Percentiles rank a stretch among this genome's conserved stretches.
phyloP scores from a whole-genome alignment of 92 coral and sea anemone genomes.

The Porites evermanni region DNA sequence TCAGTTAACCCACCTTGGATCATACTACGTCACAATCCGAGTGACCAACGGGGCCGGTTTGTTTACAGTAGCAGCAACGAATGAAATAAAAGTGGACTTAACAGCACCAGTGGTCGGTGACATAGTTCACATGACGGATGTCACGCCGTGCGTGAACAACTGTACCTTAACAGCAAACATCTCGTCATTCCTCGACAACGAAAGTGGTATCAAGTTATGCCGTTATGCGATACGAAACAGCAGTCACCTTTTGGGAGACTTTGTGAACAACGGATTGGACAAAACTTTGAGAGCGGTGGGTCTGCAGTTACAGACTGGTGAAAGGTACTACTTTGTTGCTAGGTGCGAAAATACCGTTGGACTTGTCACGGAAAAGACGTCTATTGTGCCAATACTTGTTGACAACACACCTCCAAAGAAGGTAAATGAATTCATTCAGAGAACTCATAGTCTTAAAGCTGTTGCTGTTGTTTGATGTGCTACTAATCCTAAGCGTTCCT shows the following conservation, averaged over 20 bases:
- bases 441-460: too few species aligned
- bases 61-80: constrained; percentile 62
- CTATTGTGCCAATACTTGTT: constrained; percentile 66
- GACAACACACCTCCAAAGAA: constrained; percentile 89
- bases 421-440: constrained; percentile 46
- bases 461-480: too few species aligned
- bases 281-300: constrained; percentile 50
- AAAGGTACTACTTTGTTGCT: constrained; percentile 69
- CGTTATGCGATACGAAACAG: constrained; percentile 64
- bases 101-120: constrained; percentile 77
- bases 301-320: constrained; percentile 68
- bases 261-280: constrained; percentile 37
- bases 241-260: constrained; percentile 39
- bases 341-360: constrained; percentile 81
- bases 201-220: constrained; percentile 83
- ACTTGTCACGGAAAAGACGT: constrained; percentile 46
- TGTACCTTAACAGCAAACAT: constrained; percentile 70
- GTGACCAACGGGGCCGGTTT: constrained; percentile 91
- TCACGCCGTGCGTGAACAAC: constrained; percentile 66
- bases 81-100: constrained; percentile 66
- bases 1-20: constrained; percentile 57
- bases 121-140: constrained; percentile 45
- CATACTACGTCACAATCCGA: constrained; percentile 81
- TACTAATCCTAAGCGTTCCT: too few species aligned
- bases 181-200: constrained; percentile 74